Evolutionary conservation across 2,888 invertebrate genomes (phyloP).

Genomic region (Ormyrus rosae): DNA sequence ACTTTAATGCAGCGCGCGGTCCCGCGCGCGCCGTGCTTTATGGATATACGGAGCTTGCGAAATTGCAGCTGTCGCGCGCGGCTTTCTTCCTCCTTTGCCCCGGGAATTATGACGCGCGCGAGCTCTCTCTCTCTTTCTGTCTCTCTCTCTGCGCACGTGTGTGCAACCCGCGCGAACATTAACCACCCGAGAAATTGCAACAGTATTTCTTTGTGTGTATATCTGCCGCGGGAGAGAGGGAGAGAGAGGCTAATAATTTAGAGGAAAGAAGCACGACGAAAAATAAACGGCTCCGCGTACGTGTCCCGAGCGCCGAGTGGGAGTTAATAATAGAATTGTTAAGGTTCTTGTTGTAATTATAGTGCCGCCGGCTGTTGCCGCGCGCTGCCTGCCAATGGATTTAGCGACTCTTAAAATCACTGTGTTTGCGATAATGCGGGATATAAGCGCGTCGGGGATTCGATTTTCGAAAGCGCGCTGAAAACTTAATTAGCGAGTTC

Average conservation of each 20-base stretch:
- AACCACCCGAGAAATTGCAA: conserved; percentile 53
- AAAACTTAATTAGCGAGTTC: no score
- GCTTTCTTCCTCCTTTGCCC: conserved; percentile 16
- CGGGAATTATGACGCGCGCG: conserved; percentile 46
- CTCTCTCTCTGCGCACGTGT: not conserved
- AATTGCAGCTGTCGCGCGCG: conserved; percentile 42
- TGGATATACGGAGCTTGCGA: conserved; percentile 17
- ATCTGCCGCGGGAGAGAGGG: not conserved
- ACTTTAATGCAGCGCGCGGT: conserved; percentile 29
- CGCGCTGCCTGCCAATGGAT: conserved; percentile 10
- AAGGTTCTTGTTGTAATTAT: conserved; percentile 32
- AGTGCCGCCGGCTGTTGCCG: conserved; percentile 7
- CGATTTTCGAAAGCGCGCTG: no score
- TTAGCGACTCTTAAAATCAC: conserved; percentile 8
- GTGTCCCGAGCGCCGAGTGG: conserved; percentile 10
- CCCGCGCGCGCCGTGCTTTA: conserved; percentile 20
- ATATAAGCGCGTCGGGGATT: not conserved
- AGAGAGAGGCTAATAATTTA: conserved; percentile 23
- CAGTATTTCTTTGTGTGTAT: conserved; percentile 43
- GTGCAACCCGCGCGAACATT: conserved; percentile 24
- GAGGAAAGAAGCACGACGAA: not conserved
- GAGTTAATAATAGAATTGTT: conserved; percentile 53
- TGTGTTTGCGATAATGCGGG: not conserved
- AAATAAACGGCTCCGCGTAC: conserved; percentile 32
- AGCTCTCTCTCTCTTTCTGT: no score